Conservation (phyloP, 2,888 invertebrate genomes). For the Dione juno region DNA sequence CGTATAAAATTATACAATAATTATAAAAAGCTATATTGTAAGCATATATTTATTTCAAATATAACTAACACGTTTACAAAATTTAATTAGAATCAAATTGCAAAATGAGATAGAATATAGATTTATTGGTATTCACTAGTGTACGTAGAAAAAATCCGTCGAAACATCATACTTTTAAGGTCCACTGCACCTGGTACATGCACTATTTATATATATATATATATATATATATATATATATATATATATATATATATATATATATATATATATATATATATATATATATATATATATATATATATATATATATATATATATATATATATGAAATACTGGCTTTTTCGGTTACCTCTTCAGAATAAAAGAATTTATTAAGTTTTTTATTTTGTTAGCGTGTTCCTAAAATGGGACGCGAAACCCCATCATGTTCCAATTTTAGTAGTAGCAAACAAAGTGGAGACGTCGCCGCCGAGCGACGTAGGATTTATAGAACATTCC, state of each 20-base stretch:
- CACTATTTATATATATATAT: too few relatives aligned
- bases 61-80: too few relatives aligned
- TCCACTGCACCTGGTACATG: too few relatives aligned
- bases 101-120: neutral
- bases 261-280: neutral
- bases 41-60: too few relatives aligned
- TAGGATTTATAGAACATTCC: constrained; percentile 32
- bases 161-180: too few relatives aligned
- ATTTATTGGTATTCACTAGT: too few relatives aligned
- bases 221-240: neutral
- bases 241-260: too few relatives aligned
- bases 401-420: constrained; percentile 37
- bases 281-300: neutral
- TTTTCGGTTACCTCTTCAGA: neutral
- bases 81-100: neutral
- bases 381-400: constrained; percentile 31
- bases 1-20: too few relatives aligned
- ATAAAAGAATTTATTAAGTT: constrained; percentile 22
- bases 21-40: too few relatives aligned
- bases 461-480: constrained; percentile 39
- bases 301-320: too few relatives aligned
- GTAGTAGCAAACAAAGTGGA: constrained; percentile 33
- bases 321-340: neutral
- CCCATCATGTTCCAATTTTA: constrained; percentile 38
- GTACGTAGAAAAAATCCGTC: too few relatives aligned